Base-by-base conservation (phyloP, 1,140 invertebrate genomes). In the Drosophila yakuba region DNA sequence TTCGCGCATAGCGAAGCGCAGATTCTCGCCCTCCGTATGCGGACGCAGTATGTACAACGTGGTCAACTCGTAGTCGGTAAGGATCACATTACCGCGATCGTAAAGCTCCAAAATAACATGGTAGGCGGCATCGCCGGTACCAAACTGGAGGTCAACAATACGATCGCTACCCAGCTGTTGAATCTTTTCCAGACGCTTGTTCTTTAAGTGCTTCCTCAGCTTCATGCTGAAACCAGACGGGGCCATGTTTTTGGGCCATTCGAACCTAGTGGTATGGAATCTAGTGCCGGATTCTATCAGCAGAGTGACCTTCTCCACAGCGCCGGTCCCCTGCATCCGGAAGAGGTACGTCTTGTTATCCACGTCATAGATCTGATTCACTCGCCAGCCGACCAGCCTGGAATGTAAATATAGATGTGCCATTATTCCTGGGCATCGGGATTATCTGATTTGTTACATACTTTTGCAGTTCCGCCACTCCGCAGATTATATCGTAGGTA, bases 191-290 rank as follows among this genome's bases (percentile, higher is more conserved):
- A 99, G 92, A 43, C 99, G 94, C 93, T 99, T 99, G 92, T 99
- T 99, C 88, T 97, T 97, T 25, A 99, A 93, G 93, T 99, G 99
- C 93, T 99, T 99, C 62, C 99, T 94, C 91, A 99, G 93, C 96
- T 99, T 99, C 98, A 99, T 99, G 60, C 97, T 97, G 92, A 99
- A 99, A 2, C 98, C 97, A 14, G 98, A 99, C 2, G 98, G 98
- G 20, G 97, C 95, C 48, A 95, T 94, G 95, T 98, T 98, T 94
- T 99, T 99, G 1, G 98, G 98, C 99, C 99, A 99, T 92, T 99
- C 98, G 94, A 98, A 99, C 23, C 94, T 96, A 15, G 99, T 99
- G 54, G 95, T 96, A 92, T 99, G 99, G 74, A 99, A 96, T 56
- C 98, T 93, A 63, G 95, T 96, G 1, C 98, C 99, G 7, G 98